Base-by-base conservation (phyloP, 2,797 vertebrate genomes). In the Alcedo atthis region DNA sequence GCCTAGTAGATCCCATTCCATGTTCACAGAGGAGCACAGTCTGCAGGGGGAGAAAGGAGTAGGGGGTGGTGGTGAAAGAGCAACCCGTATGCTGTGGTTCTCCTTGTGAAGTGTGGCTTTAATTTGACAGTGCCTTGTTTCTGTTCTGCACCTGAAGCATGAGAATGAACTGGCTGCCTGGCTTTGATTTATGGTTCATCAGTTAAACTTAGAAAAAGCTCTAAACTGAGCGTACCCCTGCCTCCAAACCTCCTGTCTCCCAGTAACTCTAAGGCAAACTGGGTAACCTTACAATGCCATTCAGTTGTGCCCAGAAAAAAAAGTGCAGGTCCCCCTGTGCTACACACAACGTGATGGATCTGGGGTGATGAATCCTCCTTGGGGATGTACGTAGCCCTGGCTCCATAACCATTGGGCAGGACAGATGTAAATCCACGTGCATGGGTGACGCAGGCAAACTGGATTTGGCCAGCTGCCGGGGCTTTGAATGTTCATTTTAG, bases 401-500 rank as follows among this genome's bases (percentile, higher is more conserved):
- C 84, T 95, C 66, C 57, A 76, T 90, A 90, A 94, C 85, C 2
- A 5, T 90, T 89, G 85, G 93, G 81, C 83, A 94, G 78, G 81
- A 89, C 92, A 96, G 93, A 94, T 96, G 94, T 94, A 87, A 59
- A 70, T 90, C 93, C 94, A 85, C 54, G 59, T 96, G 93, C 75
- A 54, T 15, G 0, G 1, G 71, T 96, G 95, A 96, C 87, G 94
- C 81, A 95, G 81, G 66, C 93, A 93, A 94, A 95, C 87, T 90
- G 89, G 90, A 91, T 92, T 67, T 95, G 95, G 80, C 92, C 91
- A 89, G 91, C 93, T 93, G 95, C 89, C 13, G 66, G 75, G 43
- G 76, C 93, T 96, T 94, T 93, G 89, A 82, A 90, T 93, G 89
- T 40, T 93, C 92, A 81, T 82, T 91, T 80, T 40, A 40, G 37